Base-by-base conservation (phyloP, 2,113 vertebrate genomes). In the Nothobranchius kuhntae region DNA sequence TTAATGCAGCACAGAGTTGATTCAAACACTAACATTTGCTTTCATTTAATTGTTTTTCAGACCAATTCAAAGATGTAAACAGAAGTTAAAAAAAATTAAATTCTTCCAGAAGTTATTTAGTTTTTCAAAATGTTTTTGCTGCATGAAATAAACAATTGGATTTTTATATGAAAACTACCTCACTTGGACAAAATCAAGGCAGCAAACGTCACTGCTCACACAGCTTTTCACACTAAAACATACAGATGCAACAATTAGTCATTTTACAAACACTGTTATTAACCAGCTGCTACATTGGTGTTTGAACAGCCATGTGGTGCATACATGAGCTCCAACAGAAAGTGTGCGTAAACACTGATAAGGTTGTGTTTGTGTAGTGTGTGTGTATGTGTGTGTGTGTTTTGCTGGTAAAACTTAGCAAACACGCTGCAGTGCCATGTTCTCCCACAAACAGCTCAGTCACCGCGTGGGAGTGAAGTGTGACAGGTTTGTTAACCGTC, bases 311-410 rank as follows among this genome's bases (percentile, higher is more conserved):
- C 38, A 40, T 7, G 4, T 7, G 9, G 70, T 67, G 73, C 71
- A 83, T 73, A 84, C 79, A 85, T 78, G 71, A 71, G 69, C 73
- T 83, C 63, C 46, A 74, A 71, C 83, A 74, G 86, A 71, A 86
- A 77, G 75, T 54, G 70, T 84, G 84, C 86, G 84, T 85, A 85
- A 92, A 92, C 88, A 89, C 64, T 64, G 89, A 89, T 89, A 86
- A 86, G 86, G 77, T 21, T 71, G 79, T 82, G 72, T 86, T 82
- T 81, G 79, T 79, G 68, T 13, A 57, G 53, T 47, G 73, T 73
- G 60, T 63, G 50, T 62, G 53, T 61, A 45, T 62, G 53, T 52
- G 51, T 59, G 67, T 68, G 50, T 48, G 75, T 71, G 56, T 69
- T 72, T 73, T 72, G 71, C 73, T 65, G 62, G 76, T 81, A 44